Conservation (phyloP, 2,888 invertebrate species). For the Sympetrum striolatum region DNA sequence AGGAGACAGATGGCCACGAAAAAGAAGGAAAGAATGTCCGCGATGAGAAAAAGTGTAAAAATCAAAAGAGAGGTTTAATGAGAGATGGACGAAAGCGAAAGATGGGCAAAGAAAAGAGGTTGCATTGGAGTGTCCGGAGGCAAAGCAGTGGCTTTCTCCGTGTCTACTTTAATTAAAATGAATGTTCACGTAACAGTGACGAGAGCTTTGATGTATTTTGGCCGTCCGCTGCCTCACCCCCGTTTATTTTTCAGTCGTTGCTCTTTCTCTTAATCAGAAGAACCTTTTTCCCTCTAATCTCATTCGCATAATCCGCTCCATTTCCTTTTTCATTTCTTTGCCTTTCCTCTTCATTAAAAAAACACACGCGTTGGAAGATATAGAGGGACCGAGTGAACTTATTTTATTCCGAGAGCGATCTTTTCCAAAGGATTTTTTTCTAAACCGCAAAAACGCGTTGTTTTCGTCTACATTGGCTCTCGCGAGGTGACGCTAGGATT, state of each 20-base stretch:
- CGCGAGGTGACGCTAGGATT: no score
- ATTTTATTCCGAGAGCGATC: neutral
- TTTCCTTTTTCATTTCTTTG: neutral
- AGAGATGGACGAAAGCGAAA: neutral
- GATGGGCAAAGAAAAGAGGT: neutral
- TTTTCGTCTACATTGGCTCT: neutral
- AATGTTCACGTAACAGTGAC: neutral
- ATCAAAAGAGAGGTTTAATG: neutral
- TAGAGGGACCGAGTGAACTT: neutral
- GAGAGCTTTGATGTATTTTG: constrained; percentile 20
- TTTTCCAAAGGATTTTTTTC: neutral
- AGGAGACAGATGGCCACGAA: neutral
- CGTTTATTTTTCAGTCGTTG: neutral
- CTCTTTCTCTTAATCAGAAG: neutral
- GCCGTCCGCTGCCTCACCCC: neutral
- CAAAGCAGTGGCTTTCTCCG: neutral
- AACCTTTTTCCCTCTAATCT: neutral
- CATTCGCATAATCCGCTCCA: neutral
- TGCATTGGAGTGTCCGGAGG: neutral
- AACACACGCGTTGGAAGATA: neutral
- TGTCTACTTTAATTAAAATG: constrained; percentile 20
- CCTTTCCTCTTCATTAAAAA: neutral
- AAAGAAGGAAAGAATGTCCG: neutral
- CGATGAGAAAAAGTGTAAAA: neutral
- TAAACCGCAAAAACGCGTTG: neutral